Percentiles rank a stretch among this genome's conserved stretches.
These are phyloP conservation scores for Sorex araneus DNA, from an alignment of 2,113 vertebrate genomes.

Conservation along the genomic window DNA sequence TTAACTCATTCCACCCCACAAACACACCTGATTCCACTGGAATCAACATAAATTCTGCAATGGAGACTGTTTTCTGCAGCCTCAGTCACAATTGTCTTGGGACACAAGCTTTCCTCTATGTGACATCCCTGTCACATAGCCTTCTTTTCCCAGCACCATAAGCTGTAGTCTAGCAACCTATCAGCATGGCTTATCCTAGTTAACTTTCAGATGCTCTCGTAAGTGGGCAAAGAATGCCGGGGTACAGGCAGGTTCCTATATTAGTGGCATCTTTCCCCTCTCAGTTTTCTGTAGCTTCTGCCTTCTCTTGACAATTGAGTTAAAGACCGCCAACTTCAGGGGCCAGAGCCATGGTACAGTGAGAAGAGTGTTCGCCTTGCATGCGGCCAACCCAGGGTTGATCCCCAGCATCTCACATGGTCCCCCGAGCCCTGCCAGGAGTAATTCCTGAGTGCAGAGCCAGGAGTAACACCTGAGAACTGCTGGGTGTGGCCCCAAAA, in stretches of 20 bases:
- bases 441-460: too few relatives aligned
- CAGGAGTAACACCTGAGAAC: too few relatives aligned
- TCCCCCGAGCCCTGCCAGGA: too few relatives aligned
- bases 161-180: neutral
- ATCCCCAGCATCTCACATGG: too few relatives aligned
- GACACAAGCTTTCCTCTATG: neutral
- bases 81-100: neutral
- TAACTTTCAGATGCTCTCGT: neutral
- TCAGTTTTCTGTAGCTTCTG: neutral
- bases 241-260: rapidly evolving
- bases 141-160: neutral
- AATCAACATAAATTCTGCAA: neutral
- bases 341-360: too few relatives aligned
- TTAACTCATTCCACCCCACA: neutral
- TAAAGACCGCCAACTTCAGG: neutral
- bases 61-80: neutral
- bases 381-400: too few relatives aligned
- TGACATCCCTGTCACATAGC: neutral
- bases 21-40: neutral
- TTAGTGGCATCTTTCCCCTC: neutral
- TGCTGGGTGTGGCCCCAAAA: too few relatives aligned
- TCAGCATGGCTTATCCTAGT: neutral
- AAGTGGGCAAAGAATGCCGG: neutral
- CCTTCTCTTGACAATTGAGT: neutral
- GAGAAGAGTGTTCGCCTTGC: too few relatives aligned